Percentiles rank a stretch among this genome's conserved stretches.
Conservation (phyloP, 2,797 vertebrate genomes). For the Choloepus didactylus region DNA sequence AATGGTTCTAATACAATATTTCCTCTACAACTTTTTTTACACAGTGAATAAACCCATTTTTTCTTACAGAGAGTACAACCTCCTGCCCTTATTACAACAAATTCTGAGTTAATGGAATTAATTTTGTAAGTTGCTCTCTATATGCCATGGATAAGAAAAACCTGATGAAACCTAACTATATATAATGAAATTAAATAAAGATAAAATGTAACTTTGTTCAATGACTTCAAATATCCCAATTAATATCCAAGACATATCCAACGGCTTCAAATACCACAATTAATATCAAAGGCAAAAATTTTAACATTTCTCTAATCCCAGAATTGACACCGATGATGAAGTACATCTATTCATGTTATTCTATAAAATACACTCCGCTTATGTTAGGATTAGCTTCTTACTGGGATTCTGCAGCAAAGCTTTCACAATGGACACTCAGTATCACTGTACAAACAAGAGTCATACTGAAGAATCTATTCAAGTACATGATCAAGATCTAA, state of each 20-base stretch:
- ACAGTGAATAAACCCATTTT: background rate
- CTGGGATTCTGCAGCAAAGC: conserved; percentile 29
- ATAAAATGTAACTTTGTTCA: conserved; percentile 44
- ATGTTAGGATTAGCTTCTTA: conserved; percentile 57
- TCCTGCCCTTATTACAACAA: conserved; percentile 9
- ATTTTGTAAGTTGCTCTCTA: conserved; percentile 60
- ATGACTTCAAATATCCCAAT: conserved; percentile 19
- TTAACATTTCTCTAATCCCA: conserved; percentile 32
- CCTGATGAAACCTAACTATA: conserved; percentile 42
- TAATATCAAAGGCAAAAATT: conserved; percentile 2
- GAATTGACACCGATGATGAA: conserved; percentile 52
- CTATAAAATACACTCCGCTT: conserved; percentile 42
- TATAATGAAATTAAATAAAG: conserved; percentile 65
- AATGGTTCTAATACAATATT: conserved; percentile 55
- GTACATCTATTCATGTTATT: background rate
- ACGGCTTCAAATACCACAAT: too few relatives aligned
- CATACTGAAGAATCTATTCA: conserved; percentile 1
- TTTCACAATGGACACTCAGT: conserved; percentile 8
- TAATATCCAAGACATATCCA: conserved; percentile 43
- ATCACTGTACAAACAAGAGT: conserved; percentile 39
- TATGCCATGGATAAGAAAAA: conserved; percentile 55
- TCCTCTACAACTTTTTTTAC: conserved; percentile 25
- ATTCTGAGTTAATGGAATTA: conserved; percentile 59
- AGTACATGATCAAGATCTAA: background rate
- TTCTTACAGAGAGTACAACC: background rate